Evolutionary conservation across 2,113 vertebrate species (phyloP).

Genomic region (Tragulus kanchil): DNA sequence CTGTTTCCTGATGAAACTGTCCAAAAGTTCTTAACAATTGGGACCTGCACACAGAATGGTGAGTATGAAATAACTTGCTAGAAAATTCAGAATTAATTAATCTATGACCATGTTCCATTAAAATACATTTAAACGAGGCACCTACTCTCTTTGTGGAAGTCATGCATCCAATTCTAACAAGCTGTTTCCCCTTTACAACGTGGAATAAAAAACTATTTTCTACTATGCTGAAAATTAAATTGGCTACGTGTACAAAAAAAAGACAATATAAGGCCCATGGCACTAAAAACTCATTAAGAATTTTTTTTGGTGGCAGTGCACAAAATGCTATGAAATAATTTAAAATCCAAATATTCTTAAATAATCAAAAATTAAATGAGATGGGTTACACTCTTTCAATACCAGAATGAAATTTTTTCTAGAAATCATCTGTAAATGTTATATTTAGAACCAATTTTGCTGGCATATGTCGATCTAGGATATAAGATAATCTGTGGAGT

Average conservation of each 20-base stretch:
- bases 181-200: background rate
- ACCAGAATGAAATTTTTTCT: background rate
- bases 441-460: background rate
- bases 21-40: too few relatives aligned
- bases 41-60: background rate
- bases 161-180: constrained; percentile 60
- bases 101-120: constrained; percentile 21
- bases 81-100: background rate
- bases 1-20: background rate
- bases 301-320: constrained; percentile 75
- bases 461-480: background rate
- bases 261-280: constrained; percentile 74
- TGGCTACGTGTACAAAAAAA: constrained; percentile 63
- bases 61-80: background rate
- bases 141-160: constrained; percentile 50
- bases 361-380: background rate
- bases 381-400: constrained; percentile 52
- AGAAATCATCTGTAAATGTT: constrained; percentile 47
- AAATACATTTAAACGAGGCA: constrained; percentile 2
- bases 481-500: constrained; percentile 7
- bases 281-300: constrained; percentile 69
- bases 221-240: constrained; percentile 70
- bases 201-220: background rate
- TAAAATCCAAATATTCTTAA: constrained; percentile 32
- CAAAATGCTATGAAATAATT: constrained; percentile 42